Evolutionary conservation across 2,888 invertebrate species (phyloP).

Genomic region (Agrenia bidenticulata): DNA sequence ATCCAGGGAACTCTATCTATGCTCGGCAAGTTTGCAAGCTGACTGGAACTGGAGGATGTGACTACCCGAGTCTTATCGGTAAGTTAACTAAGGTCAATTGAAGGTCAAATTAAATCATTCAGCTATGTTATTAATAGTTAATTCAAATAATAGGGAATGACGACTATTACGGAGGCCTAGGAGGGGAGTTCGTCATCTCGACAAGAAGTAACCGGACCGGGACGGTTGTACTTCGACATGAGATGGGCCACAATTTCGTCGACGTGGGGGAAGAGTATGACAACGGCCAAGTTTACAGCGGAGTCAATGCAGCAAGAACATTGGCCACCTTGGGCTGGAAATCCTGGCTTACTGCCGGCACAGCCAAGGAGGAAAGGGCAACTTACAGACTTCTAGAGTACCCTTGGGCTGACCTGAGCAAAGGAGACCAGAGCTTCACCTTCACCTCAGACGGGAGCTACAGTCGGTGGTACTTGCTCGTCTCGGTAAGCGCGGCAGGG

Average conservation of each 20-base stretch:
- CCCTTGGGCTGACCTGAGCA: conserved; percentile 39
- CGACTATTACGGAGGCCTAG: conserved; percentile 51
- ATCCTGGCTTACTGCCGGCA: conserved; percentile 37
- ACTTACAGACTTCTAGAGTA: conserved; percentile 43
- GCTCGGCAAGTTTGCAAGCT: conserved; percentile 39
- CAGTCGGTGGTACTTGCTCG: conserved; percentile 41
- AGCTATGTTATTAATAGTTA: too few species aligned
- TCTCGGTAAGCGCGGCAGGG: conserved; percentile 45
- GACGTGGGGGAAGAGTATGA: conserved; percentile 38
- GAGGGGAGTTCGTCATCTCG: conserved; percentile 51
- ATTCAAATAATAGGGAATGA: conserved; percentile 47
- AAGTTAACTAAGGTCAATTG: too few species aligned
- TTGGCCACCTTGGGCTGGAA: conserved; percentile 38
- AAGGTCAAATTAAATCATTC: too few species aligned
- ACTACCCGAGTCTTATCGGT: conserved; percentile 42
- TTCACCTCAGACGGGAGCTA: conserved; percentile 46
- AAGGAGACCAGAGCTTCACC: conserved; percentile 27
- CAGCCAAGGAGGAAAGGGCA: conserved; percentile 38
- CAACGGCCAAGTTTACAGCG: conserved; percentile 32
- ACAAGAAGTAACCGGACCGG: conserved; percentile 46
- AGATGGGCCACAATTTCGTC: conserved; percentile 41
- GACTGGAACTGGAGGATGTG: conserved; percentile 45
- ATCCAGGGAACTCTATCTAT: conserved; percentile 41
- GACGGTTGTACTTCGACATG: conserved; percentile 40
- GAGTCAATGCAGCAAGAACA: conserved; percentile 40